Conservation (phyloP, 2,113 vertebrate genomes). For the Hipposideros armiger region DNA sequence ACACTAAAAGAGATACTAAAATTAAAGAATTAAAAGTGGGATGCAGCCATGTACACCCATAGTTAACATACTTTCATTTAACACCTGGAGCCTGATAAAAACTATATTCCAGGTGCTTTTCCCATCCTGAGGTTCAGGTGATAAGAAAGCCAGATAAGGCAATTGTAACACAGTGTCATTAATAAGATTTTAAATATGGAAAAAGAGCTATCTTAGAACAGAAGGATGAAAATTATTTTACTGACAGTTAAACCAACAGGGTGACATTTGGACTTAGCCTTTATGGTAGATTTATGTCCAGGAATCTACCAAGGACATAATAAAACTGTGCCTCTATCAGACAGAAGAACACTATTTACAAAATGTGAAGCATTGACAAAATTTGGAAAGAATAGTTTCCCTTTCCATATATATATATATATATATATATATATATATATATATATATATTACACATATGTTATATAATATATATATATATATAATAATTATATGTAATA, state of each 20-base stretch:
- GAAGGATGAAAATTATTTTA: not conserved
- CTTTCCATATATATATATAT: not conserved
- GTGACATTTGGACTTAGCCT: not conserved
- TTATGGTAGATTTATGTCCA: not conserved
- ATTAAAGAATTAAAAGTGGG: not conserved
- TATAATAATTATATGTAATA: not conserved
- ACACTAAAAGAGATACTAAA: not conserved
- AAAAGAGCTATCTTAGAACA: not conserved
- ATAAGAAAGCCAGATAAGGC: not conserved
- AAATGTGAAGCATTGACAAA: not conserved
- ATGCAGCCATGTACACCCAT: accelerated
- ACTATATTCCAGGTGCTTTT: not conserved
- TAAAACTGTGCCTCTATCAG: not conserved
- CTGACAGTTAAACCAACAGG: not conserved
- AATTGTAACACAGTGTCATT: too few relatives aligned
- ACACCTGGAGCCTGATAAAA: not conserved
- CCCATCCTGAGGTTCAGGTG: not conserved
- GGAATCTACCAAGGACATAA: not conserved
- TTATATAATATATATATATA: not conserved
- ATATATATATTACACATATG: not conserved
- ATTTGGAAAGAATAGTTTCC: not conserved
- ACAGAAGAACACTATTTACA: not conserved
- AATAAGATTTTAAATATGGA: not conserved
- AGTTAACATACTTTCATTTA: not conserved
- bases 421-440: not conserved